phyloP scores from a whole-genome alignment of 2,113 vertebrate genomes.

The Myrmophylax atrothorax region DNA sequence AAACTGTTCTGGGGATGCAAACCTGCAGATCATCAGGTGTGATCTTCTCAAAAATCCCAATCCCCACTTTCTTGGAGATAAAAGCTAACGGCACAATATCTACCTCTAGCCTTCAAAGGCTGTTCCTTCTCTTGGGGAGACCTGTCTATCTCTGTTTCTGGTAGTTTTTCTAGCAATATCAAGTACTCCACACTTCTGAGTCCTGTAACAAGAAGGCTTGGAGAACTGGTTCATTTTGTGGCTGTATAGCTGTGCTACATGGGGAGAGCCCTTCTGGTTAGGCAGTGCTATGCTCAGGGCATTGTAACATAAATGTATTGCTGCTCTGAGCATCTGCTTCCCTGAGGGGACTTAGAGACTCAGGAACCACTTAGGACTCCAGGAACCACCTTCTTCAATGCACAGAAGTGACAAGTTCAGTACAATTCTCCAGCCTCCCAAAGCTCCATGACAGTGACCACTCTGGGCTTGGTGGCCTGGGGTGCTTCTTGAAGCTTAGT shows the following conservation, averaged over 20 bases:
- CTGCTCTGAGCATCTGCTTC: background rate
- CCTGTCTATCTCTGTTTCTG: background rate
- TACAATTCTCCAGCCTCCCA: background rate
- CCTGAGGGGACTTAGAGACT: background rate
- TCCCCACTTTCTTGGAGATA: background rate
- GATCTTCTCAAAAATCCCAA: background rate
- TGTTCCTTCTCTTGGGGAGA: background rate
- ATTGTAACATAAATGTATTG: background rate
- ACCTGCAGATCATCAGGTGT: background rate
- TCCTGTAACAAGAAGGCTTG: background rate
- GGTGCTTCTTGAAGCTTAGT: background rate
- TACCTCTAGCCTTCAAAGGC: background rate
- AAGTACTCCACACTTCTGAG: background rate
- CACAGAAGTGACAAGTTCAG: background rate
- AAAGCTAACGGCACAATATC: background rate
- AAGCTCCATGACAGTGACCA: background rate
- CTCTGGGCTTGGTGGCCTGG: background rate
- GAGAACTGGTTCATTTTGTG: background rate
- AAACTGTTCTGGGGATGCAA: background rate
- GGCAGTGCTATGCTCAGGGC: background rate
- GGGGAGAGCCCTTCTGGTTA: background rate
- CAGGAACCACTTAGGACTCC: background rate
- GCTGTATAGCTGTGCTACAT: background rate
- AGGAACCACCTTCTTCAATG: background rate
- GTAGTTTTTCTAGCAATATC: background rate